phyloP scores from a whole-genome alignment of 2,888 invertebrate genomes.

The Drosophila antonietae region DNA sequence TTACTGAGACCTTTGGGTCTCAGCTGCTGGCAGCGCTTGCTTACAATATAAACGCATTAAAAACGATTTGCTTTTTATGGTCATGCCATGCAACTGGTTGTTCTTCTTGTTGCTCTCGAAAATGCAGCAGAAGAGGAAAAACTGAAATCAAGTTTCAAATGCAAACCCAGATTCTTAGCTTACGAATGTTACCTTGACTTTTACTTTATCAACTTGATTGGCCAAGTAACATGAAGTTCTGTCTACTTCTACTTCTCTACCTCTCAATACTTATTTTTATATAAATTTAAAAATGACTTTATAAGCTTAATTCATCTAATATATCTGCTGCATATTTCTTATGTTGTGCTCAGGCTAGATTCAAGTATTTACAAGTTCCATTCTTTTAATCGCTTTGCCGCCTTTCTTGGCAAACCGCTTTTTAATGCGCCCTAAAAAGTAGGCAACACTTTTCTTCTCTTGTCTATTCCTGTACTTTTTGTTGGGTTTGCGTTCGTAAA shows the following conservation, averaged over 20 bases:
- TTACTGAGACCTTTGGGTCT: constrained; percentile 23
- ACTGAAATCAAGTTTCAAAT: background rate
- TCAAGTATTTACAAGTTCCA: background rate
- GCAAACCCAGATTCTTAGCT: background rate
- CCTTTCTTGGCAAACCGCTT: background rate
- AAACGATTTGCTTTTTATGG: constrained; percentile 28
- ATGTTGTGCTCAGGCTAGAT: background rate
- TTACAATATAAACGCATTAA: constrained; percentile 50
- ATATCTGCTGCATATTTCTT: background rate
- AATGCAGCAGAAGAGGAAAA: background rate
- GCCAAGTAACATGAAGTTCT: too few relatives aligned
- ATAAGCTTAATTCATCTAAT: background rate
- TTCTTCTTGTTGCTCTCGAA: background rate
- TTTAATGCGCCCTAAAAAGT: constrained; percentile 26
- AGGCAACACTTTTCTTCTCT: constrained; percentile 26
- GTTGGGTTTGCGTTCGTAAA: background rate
- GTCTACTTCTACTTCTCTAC: too few relatives aligned
- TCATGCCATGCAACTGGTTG: constrained; percentile 52
- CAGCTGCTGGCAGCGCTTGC: constrained; percentile 29
- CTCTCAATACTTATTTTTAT: background rate
- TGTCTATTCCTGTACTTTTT: background rate
- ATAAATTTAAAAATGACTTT: background rate
- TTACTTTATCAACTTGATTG: too few relatives aligned
- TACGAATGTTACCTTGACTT: background rate
- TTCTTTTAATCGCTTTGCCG: background rate